Evolutionary conservation across 2,888 invertebrate genomes (phyloP).

Genomic region (Dusona sp.): DNA sequence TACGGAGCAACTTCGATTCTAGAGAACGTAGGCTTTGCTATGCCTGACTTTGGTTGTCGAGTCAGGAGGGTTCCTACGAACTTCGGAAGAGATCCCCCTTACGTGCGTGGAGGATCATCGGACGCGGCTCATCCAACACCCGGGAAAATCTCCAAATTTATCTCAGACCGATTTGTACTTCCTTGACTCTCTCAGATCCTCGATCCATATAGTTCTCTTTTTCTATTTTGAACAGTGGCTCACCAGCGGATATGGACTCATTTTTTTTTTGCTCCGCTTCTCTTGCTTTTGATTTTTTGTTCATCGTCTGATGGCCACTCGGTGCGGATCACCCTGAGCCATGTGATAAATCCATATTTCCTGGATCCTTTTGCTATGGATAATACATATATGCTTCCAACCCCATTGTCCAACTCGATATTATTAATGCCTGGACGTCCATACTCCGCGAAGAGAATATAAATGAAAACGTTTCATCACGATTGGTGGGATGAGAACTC

Average conservation of each 20-base stretch:
- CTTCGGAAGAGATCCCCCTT: slow-evolving; percentile 17
- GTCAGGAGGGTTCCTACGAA: slow-evolving; percentile 40
- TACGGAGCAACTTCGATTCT: slow-evolving; percentile 53
- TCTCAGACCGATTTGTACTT: slow-evolving; percentile 79
- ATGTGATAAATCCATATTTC: slow-evolving; percentile 61
- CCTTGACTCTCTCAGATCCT: slow-evolving; percentile 34
- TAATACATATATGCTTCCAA: neutral
- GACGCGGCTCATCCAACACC: slow-evolving; percentile 57
- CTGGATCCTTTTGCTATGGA: slow-evolving; percentile 35
- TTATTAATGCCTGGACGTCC: slow-evolving; percentile 40
- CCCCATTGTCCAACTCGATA: slow-evolving; percentile 38
- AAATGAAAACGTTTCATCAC: slow-evolving; percentile 32
- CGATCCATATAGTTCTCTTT: neutral
- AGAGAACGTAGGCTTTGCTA: slow-evolving; percentile 36
- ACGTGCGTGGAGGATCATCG: slow-evolving; percentile 44
- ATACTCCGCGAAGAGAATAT: slow-evolving; percentile 16
- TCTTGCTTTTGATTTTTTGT: slow-evolving; percentile 47
- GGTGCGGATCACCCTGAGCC: slow-evolving; percentile 8
- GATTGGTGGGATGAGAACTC: neutral
- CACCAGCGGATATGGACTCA: slow-evolving; percentile 65
- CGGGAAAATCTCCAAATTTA: slow-evolving; percentile 80
- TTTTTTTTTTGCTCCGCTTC: slow-evolving; percentile 53
- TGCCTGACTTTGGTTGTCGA: slow-evolving; percentile 53
- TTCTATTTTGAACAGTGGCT: slow-evolving; percentile 42
- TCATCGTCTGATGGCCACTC: slow-evolving; percentile 21